These are phyloP conservation scores for Rhingia rostrata DNA, from an alignment of 2,888 invertebrate genomes.

Conservation along the genomic window DNA sequence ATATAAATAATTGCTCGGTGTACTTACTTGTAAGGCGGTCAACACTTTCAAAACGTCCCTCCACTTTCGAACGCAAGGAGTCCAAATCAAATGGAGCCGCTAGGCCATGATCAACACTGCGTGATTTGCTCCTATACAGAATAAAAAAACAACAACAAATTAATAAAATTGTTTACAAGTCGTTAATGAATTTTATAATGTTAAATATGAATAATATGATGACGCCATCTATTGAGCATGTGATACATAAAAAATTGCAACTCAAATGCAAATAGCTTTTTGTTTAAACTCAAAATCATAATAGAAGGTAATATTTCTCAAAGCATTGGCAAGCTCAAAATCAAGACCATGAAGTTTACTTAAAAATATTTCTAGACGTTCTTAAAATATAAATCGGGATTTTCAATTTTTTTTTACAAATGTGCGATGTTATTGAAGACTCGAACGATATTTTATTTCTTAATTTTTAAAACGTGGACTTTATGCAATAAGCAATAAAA, in stretches of 20 bases:
- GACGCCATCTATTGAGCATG: conserved; percentile 61
- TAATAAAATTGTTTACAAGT: background rate
- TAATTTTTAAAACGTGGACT: conserved; percentile 57
- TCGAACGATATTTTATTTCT: conserved; percentile 11
- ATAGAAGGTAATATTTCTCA: background rate
- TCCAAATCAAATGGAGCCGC: conserved; percentile 93
- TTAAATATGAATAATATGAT: background rate
- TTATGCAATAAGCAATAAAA: conserved; percentile 16
- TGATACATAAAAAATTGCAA: conserved; percentile 28
- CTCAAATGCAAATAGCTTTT: background rate
- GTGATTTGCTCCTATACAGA: conserved; percentile 92
- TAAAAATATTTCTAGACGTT: conserved; percentile 42
- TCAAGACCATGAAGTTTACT: background rate
- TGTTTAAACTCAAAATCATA: background rate
- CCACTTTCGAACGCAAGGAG: conserved; percentile 92
- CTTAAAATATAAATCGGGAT: background rate
- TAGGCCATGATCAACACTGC: conserved; percentile 95
- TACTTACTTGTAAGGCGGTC: conserved; percentile 85
- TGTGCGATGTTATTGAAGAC: too few relatives aligned
- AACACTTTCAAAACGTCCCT: conserved; percentile 92
- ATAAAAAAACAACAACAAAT: conserved; percentile 48
- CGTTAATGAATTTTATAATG: background rate
- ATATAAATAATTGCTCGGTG: too few relatives aligned
- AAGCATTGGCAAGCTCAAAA: background rate
- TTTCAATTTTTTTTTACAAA: background rate